These are phyloP conservation scores for Protonibea diacanthus DNA, from an alignment of 2,797 vertebrate species.

Conservation along the genomic window DNA sequence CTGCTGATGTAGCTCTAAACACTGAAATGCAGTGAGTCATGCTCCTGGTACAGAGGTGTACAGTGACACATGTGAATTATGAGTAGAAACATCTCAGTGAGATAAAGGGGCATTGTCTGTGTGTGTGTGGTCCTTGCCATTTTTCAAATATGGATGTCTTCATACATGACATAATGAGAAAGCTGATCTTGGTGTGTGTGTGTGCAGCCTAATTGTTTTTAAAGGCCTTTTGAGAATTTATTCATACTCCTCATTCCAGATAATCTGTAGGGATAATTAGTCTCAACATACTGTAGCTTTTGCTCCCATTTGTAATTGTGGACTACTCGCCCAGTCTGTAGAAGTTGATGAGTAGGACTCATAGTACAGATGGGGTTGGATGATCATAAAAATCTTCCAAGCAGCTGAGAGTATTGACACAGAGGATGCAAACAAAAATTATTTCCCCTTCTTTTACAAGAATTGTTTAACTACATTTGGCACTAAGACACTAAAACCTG, in stretches of 20 bases:
- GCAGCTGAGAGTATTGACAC: neutral
- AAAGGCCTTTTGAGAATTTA: constrained; percentile 12
- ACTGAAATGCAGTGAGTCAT: constrained; percentile 18
- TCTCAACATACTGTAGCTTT: neutral
- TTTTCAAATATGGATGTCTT: neutral
- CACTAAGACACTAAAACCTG: neutral
- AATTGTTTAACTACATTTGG: neutral
- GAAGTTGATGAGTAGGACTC: neutral
- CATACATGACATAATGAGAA: constrained; percentile 10
- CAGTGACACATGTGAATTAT: neutral
- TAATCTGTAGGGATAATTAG: neutral
- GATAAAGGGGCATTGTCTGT: neutral
- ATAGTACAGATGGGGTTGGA: neutral
- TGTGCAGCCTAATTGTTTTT: neutral
- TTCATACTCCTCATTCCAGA: neutral
- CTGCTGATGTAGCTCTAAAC: neutral
- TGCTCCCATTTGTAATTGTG: neutral
- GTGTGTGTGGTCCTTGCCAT: neutral
- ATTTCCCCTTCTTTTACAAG: neutral
- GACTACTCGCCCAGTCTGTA: neutral
- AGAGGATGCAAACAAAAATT: neutral
- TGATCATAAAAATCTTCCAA: neutral
- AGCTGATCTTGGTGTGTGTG: neutral
- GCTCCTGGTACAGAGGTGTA: neutral
- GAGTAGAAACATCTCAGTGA: constrained; percentile 5